Evolutionary conservation across 2,888 invertebrate species (phyloP).

Genomic region (Euphydryas editha): DNA sequence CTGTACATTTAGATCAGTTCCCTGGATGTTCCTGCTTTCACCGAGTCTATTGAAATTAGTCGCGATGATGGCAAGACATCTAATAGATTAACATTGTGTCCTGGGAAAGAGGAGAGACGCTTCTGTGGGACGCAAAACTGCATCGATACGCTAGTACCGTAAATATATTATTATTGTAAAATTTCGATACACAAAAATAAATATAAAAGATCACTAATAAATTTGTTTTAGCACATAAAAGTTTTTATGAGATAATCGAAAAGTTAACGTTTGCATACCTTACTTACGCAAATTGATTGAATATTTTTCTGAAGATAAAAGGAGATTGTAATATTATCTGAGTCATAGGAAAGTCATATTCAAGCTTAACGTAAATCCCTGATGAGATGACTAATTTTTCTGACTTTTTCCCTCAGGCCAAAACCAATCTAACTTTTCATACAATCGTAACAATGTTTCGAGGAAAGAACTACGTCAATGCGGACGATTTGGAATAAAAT

Average conservation of each 20-base stretch:
- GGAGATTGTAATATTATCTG: background rate
- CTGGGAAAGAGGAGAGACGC: too few relatives aligned
- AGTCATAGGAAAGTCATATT: background rate
- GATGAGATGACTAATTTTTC: background rate
- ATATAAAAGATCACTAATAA: too few relatives aligned
- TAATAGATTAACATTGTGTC: too few relatives aligned
- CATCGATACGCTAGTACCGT: too few relatives aligned
- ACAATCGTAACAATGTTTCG: background rate
- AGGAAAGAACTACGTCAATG: background rate
- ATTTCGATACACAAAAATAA: too few relatives aligned
- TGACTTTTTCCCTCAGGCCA: background rate
- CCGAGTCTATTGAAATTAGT: too few relatives aligned
- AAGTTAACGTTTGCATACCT: background rate
- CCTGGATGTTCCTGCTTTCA: too few relatives aligned
- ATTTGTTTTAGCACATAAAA: too few relatives aligned
- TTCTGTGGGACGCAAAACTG: too few relatives aligned
- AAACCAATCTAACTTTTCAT: background rate
- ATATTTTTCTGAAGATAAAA: background rate
- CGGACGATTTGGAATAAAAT: background rate
- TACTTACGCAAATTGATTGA: background rate
- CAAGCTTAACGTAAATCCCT: background rate
- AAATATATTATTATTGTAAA: too few relatives aligned
- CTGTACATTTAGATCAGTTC: too few relatives aligned
- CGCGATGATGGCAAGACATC: too few relatives aligned
- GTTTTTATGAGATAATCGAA: background rate